These are phyloP conservation scores for Gallinago stenura DNA, from an alignment of 2,797 vertebrate genomes.

Conservation along the genomic window DNA sequence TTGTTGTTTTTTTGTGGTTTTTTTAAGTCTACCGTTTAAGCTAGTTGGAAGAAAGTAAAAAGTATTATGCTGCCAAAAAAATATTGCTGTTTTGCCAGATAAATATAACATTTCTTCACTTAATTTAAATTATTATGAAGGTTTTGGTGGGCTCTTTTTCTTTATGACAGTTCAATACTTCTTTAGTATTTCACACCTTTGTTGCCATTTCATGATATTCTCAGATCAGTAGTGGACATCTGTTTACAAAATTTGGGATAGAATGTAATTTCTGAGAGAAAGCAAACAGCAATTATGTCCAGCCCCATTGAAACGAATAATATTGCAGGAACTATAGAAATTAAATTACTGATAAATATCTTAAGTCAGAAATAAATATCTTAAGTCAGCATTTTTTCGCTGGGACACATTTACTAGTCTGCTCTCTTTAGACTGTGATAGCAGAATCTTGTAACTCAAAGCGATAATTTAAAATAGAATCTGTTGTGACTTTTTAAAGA, in stretches of 20 bases:
- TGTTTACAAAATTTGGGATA: not conserved
- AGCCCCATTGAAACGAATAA: not conserved
- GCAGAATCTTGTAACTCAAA: not conserved
- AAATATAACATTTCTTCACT: not conserved
- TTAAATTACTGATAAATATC: not conserved
- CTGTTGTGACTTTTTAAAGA: not conserved
- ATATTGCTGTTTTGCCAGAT: not conserved
- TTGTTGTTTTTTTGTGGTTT: not conserved
- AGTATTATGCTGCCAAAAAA: not conserved
- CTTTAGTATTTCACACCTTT: constrained; percentile 20
- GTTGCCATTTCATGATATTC: not conserved
- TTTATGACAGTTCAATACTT: not conserved
- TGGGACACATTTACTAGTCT: not conserved
- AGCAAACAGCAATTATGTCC: not conserved
- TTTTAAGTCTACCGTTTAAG: not conserved
- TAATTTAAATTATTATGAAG: not conserved
- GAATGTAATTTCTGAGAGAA: not conserved
- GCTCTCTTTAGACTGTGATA: not conserved
- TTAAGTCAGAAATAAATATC: not conserved
- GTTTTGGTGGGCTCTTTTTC: not conserved
- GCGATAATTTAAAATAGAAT: not conserved
- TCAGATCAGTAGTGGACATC: not conserved
- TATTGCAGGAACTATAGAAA: not conserved
- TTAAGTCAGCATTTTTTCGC: not conserved
- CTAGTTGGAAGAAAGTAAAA: not conserved